Evolutionary conservation across 92 coral and sea anemone genomes (phyloP), one percentile per base, ranked within the genome.

Genomic region (Palythoa heliodiscus): DNA sequence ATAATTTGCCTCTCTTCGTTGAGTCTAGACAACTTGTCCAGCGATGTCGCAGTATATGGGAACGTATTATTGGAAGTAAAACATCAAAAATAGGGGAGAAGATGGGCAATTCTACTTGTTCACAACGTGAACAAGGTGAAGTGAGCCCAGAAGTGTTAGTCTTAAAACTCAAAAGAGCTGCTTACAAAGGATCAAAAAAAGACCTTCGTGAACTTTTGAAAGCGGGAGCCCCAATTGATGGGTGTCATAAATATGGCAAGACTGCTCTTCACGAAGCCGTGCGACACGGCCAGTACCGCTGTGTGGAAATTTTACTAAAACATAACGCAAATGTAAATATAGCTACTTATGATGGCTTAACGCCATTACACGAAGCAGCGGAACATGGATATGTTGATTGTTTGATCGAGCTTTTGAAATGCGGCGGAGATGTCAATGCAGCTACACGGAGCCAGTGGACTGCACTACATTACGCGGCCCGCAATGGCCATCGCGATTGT

Each of bases 261-360:
- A 95, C 99, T 77, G 99, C 99, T 47, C 92, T 97, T 60, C 99
- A 97, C 89, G 96, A 97, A 87, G 99, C 99, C 43, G 99, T 95
- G 70, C 90, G 99, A 71, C 98, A 93, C 87, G 99, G 99, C 70
- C 97, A 94, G 88, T 95, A 87, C 86, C 87, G 95, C 85, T 97
- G 99, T 88, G 98, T 97, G 67, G 96, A 94, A 88, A 95, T 97
- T 79, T 88, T 97, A 82, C 92, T 97, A 72, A 93, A 93, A 89
- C 94, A 97, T 86, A 93, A 95, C 75, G 99, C 99, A 52, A 91
- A 91, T 89, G 99, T 95, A 69, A 97, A 97, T 88, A 93, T 97
- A 89, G 93, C 99, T 66, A 95, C 99, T 11, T 97, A 97, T 69
- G 99, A 97, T 86, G 98, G 99, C 9, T 86, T 95, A 82, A 97